Evolutionary conservation across 2,797 vertebrate genomes (phyloP).

Genomic region (Diplodus sargus): DNA sequence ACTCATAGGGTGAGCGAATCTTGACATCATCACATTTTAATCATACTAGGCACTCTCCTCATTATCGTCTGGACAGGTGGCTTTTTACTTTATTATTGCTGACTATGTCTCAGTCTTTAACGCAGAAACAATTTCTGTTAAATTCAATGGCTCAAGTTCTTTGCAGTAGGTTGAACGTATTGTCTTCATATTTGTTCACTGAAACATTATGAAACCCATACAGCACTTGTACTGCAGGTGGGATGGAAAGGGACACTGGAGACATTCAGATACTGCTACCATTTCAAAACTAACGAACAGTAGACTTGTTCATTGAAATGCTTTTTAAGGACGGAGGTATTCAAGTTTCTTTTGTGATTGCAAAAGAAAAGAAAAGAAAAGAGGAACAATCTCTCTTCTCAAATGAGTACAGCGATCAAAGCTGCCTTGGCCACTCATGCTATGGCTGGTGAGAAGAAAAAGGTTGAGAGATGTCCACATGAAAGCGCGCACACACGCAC

Average conservation of each 20-base stretch:
- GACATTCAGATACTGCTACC: constrained; percentile 19
- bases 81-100: constrained; percentile 41
- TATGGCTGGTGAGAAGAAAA: constrained; percentile 71
- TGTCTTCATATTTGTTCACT: neutral
- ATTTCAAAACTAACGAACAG: constrained; percentile 9
- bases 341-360: constrained; percentile 68
- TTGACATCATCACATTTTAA: constrained; percentile 46
- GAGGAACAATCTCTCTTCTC: constrained; percentile 33
- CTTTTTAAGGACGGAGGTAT: constrained; percentile 73
- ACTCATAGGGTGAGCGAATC: constrained; percentile 5
- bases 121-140: neutral
- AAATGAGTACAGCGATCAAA: constrained; percentile 37
- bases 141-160: constrained; percentile 7
- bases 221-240: neutral
- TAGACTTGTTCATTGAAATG: constrained; percentile 12
- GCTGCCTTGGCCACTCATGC: constrained; percentile 33
- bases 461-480: constrained; percentile 52
- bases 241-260: neutral
- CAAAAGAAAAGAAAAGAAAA: constrained; percentile 45
- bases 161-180: neutral
- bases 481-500: constrained; percentile 40
- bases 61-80: constrained; percentile 9
- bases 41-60: constrained; percentile 54
- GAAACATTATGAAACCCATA: neutral
- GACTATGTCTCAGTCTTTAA: constrained; percentile 15